These are phyloP conservation scores for Hemitrygon akajei DNA, from an alignment of 2,797 vertebrate species.

Conservation along the genomic window DNA sequence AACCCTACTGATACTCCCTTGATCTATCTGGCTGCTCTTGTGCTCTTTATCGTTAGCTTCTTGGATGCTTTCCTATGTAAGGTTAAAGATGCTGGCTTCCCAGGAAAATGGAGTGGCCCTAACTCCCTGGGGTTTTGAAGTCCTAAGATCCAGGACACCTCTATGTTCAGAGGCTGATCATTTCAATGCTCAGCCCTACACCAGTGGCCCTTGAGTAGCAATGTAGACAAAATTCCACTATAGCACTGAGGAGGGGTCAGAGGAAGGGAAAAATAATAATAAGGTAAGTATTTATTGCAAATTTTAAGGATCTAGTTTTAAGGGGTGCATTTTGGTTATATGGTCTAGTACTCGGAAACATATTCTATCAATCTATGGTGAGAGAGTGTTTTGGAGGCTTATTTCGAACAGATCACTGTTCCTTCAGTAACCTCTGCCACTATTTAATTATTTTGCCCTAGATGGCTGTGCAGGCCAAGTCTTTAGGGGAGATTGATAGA, in stretches of 20 bases:
- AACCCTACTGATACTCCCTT: background rate
- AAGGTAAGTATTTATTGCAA: too few species aligned
- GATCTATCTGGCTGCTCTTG: background rate
- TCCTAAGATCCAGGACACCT: background rate
- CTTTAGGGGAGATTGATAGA: too few species aligned
- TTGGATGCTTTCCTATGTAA: background rate
- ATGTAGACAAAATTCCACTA: background rate
- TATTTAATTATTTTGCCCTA: too few species aligned
- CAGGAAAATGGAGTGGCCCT: background rate
- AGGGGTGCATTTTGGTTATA: background rate
- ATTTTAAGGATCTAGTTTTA: background rate
- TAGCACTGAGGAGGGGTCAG: background rate
- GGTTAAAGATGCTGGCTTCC: background rate
- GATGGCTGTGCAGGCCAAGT: too few species aligned
- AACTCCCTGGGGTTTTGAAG: background rate
- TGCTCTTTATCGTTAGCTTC: background rate
- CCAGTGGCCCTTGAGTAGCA: background rate
- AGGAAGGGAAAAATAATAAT: background rate
- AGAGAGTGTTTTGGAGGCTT: background rate
- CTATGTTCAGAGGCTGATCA: background rate
- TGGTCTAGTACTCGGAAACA: background rate
- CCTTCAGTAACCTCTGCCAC: too few species aligned
- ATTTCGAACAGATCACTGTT: background rate
- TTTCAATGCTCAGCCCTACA: background rate
- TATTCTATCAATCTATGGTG: background rate